Conservation (phyloP, 2,888 invertebrate species). For the Cheilosia vernalis region DNA sequence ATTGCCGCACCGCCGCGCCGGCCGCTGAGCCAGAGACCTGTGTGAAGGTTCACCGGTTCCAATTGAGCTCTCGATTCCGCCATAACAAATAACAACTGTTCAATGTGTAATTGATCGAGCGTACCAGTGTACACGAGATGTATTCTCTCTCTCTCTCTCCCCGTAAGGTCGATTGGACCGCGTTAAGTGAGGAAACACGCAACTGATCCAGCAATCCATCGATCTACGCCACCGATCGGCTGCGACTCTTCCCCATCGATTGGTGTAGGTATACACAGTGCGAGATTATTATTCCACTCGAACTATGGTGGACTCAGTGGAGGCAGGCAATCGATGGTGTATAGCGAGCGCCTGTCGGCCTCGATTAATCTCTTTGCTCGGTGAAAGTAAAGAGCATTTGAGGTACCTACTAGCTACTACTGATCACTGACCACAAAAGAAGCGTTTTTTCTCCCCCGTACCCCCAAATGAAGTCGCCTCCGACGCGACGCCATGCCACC, state of each 20-base stretch:
- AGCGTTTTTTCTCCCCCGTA: constrained; percentile 52
- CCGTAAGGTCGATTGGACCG: constrained; percentile 61
- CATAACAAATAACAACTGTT: constrained; percentile 69
- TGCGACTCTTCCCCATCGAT: constrained; percentile 7
- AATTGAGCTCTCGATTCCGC: constrained; percentile 63
- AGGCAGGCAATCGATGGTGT: constrained; percentile 34
- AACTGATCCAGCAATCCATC: constrained; percentile 53
- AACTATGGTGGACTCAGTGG: constrained; percentile 8
- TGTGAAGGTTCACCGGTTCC: constrained; percentile 67
- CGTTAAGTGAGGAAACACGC: constrained; percentile 58
- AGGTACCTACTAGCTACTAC: constrained; percentile 45
- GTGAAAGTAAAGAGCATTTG: constrained; percentile 72
- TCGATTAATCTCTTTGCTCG: constrained; percentile 65
- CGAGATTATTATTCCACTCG: constrained; percentile 62
- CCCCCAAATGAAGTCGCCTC: not conserved
- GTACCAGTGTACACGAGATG: constrained; percentile 43
- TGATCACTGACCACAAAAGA: constrained; percentile 72
- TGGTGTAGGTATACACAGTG: constrained; percentile 44
- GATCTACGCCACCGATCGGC: constrained; percentile 19
- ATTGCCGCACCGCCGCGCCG: constrained; percentile 12
- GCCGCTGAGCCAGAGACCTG: constrained; percentile 10
- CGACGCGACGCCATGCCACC: constrained; percentile 31
- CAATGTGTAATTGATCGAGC: constrained; percentile 72
- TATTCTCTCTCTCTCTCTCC: constrained; percentile 12
- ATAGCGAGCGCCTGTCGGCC: constrained; percentile 52